phyloP scores from a whole-genome alignment of 2,797 vertebrate genomes.

The Podargus strigoides region DNA sequence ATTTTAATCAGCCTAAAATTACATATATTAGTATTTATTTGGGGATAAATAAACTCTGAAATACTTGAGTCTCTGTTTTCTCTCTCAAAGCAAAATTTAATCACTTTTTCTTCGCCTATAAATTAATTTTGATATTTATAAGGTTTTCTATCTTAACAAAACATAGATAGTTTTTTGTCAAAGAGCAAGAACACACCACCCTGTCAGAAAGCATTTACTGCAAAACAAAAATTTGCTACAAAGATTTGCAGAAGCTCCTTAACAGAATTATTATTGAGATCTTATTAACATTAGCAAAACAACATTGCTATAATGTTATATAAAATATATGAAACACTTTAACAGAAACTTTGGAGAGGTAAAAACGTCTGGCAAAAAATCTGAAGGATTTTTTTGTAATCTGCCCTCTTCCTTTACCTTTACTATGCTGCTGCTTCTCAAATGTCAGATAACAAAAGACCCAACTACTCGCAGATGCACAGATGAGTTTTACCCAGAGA shows the following conservation, averaged over 20 bases:
- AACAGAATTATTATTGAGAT: not conserved
- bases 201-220: not conserved
- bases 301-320: not conserved
- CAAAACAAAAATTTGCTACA: not conserved
- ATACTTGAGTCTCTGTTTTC: not conserved
- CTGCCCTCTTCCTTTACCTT: not conserved
- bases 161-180: not conserved
- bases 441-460: not conserved
- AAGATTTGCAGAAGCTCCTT: not conserved
- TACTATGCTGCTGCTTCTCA: not conserved
- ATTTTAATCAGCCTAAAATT: not conserved
- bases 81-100: not conserved
- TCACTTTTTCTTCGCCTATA: not conserved
- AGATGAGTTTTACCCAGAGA: not conserved
- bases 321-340: not conserved
- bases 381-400: not conserved
- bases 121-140: not conserved
- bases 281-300: not conserved
- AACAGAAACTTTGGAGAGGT: not conserved
- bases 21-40: not conserved
- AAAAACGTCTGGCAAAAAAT: not conserved
- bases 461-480: not conserved
- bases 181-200: not conserved
- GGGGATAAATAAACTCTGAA: not conserved
- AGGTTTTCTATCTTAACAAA: not conserved